phyloP scores from a whole-genome alignment of 2,888 invertebrate species.

The Agrenia bidenticulata region DNA sequence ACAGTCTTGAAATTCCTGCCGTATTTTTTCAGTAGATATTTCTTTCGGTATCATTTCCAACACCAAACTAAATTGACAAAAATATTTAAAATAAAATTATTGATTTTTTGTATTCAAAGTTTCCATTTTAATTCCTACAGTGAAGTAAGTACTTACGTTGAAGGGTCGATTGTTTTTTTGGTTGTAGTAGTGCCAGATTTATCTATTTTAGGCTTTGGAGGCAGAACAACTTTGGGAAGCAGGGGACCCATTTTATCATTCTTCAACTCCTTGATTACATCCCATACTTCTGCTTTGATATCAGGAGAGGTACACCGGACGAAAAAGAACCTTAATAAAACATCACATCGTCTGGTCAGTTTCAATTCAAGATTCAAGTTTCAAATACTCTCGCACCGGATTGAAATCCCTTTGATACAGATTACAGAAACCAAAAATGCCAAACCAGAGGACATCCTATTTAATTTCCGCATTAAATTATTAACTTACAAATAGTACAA shows the following conservation, averaged over 20 bases:
- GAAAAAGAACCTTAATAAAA: slow-evolving; percentile 24
- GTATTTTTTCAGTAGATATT: slow-evolving; percentile 13
- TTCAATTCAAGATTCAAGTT: no score
- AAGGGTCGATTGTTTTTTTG: slow-evolving; percentile 6
- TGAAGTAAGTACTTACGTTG: not conserved
- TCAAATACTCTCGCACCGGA: no score
- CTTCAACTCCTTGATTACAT: slow-evolving; percentile 11
- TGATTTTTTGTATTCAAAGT: no score
- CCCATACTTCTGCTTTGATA: slow-evolving; percentile 2
- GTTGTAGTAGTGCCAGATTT: slow-evolving; percentile 1
- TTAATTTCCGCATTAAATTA: no score
- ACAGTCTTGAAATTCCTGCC: slow-evolving; percentile 19
- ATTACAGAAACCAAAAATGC: slow-evolving; percentile 3
- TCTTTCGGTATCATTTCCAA: slow-evolving; percentile 24
- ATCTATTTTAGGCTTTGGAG: not conserved
- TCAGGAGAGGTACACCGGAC: slow-evolving; percentile 20
- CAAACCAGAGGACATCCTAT: no score
- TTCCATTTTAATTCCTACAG: not conserved
- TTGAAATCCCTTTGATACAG: no score
- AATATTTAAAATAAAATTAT: no score
- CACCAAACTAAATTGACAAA: slow-evolving; percentile 22
- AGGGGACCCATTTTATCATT: slow-evolving; percentile 24
- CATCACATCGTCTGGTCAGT: no score
- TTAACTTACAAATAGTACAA: no score
- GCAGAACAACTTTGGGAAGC: slow-evolving; percentile 4